Evolutionary conservation across 2,797 vertebrate genomes (phyloP), one percentile per base, ranked within the genome.

Genomic region (Sternarchorhynchus goeldii): DNA sequence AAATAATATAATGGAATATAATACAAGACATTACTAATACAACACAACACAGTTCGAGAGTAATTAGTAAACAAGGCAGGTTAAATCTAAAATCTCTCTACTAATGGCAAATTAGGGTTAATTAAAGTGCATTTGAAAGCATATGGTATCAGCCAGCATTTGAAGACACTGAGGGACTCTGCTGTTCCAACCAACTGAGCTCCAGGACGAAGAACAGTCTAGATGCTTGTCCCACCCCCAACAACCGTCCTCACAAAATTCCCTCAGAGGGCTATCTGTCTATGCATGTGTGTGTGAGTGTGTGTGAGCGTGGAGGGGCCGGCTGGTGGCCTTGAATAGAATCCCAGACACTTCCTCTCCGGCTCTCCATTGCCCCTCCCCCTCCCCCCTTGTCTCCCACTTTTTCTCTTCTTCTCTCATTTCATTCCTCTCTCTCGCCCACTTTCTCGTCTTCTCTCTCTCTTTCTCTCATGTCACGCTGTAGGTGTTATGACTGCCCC

Each of bases 241-340:
- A 32, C 39, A 60, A 74, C 59, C 39, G 60, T 78, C 69, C 57
- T 77, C 20, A 59, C 25, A 66, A 57, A 64, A 82, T 73, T 82
- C 71, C 62, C 70, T 72, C 17, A 53, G 53, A 59, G 36, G 63
- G 36, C 62, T 60, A 59, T 75, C 59, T 31, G 29, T 62, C 25
- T 66, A 21, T 75, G 73, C 72, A 50, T 77, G 36, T 55, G 2
- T 72, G 32, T 50, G 50, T 67, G 63, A 66, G 36, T 79, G 21
- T 72, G 73, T 56, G 39, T 68, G 56, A 55, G 53, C 32, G 70
- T 66, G 17, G 45, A 59, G 25, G 45, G 65, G 60, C 45, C 63
- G 68, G 68, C 41, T 62, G 56, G 65, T 82, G 71, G 80, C 78
- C 79, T 85, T 83, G 76, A 85, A 83, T 82, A 80, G 81, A 79